Base-by-base conservation (phyloP, 2,888 invertebrate species). In the Pimpla rufipes region DNA sequence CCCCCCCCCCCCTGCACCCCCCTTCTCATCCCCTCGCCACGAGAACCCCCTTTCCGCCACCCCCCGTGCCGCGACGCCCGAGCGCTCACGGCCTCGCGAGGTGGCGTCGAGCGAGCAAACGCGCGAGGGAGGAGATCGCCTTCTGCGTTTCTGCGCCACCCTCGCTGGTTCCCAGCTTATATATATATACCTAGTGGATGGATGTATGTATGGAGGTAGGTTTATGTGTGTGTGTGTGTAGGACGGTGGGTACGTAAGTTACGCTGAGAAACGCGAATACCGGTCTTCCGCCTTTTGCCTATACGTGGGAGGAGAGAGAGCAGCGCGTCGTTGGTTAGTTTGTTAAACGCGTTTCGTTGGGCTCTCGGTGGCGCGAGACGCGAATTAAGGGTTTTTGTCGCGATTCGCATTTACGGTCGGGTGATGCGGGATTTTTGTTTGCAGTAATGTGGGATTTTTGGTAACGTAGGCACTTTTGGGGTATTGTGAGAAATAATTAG, bases 261-360 rank as follows among this genome's bases (percentile, higher is more conserved):
- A 77, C 45, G 67, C 47, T 59, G 57, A 77, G 76, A 66, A 68
- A 67, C 57, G 57, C 57, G 76, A 40, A 73, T 59, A 67, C 57
- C 45, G 67, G 18, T 68, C 59, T 47, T 70, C 62, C 47, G 70
- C 57, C 47, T 59, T 59, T 78, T 52, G 40, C 62, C 57, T 57
- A 57, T n/a, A 42, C 40, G 40, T 42, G 16, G 11, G 10, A 23
- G n/a, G 10, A 29, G 29, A 29, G 29, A 5, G 29, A 29, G 29
- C 29, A 5, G 29, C 29, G 29, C 47, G 37, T 70, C 64, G 47
- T 55, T 47, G 45, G 40, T 67, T 23, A 37, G 80, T 75, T 85
- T 87, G 85, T 85, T 84, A 85, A 86, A 82, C 81, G 81, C 85
- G 37, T 80, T 77, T 83, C 85, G 66, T 71, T 35, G 50, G 76